Percentiles rank a stretch among this genome's conserved stretches.
Conservation (phyloP, 2,797 vertebrate genomes). For the Chelidonichthys spinosus region DNA sequence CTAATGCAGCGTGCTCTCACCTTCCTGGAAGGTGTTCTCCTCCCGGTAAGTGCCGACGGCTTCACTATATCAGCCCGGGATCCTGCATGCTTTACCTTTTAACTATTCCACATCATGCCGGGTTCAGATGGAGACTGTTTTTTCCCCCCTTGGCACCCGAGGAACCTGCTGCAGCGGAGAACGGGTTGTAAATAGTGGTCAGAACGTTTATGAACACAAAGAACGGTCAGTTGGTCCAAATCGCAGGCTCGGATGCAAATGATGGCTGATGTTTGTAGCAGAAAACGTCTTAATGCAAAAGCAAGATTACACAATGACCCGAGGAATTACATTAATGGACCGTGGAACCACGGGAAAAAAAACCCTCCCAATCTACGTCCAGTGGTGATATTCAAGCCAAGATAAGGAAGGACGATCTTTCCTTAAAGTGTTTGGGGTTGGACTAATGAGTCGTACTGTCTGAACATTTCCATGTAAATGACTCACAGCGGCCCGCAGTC, state of each 20-base stretch:
- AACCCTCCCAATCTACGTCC: neutral
- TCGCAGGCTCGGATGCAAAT: slow-evolving; percentile 25
- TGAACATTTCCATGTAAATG: neutral
- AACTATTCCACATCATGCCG: slow-evolving; percentile 7
- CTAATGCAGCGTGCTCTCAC: slow-evolving; percentile 5
- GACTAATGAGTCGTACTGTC: neutral
- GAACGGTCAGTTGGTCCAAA: slow-evolving; percentile 26
- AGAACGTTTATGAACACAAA: slow-evolving; percentile 19
- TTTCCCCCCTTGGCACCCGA: neutral
- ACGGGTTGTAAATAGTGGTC: slow-evolving; percentile 40
- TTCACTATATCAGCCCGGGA: slow-evolving; percentile 8
- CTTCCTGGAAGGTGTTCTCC: slow-evolving; percentile 17
- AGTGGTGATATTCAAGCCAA: neutral
- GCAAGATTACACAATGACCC: neutral
- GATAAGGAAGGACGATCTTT: too few species aligned
- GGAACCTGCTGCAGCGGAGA: slow-evolving; percentile 8
- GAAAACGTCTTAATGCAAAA: slow-evolving; percentile 10
- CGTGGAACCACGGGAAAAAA: neutral
- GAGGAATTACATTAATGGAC: neutral
- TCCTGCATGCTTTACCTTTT: neutral
- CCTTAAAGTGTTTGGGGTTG: too few species aligned
- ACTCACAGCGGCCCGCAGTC: slow-evolving; percentile 3
- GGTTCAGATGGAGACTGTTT: slow-evolving; percentile 28
- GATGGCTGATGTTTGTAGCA: slow-evolving; percentile 17
- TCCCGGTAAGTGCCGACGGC: slow-evolving; percentile 23